Evolutionary conservation across 1,140 invertebrate genomes (phyloP), one percentile per base, ranked within the genome.

Genomic region (Batillaria attramentaria): DNA sequence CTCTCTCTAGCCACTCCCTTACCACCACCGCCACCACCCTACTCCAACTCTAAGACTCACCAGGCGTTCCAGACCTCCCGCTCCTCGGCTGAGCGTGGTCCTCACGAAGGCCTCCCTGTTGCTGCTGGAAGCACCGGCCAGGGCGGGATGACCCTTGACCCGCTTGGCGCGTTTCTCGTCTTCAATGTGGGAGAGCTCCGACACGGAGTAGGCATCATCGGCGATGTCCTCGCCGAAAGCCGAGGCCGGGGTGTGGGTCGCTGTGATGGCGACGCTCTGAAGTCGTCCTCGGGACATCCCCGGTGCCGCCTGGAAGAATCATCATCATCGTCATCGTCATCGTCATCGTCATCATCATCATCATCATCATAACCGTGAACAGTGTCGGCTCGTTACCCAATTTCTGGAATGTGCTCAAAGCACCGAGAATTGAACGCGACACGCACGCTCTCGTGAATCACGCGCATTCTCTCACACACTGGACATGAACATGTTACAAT

Each of bases 181-280:
- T n/a, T 76, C 62, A 54, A 78, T 65, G 43, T 77, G 78, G 31
- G 81, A 79, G 35, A 82, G 73, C 43, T 82, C 81, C 13, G 81
- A 79, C 73, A 82, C 78, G n/a, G 73, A 77, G 74, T 79, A 82
- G n/a, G 73, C 39, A 39, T 77, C 78, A 41, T 82, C 81, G 1
- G 77, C 78, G 20, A 79, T 79, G 73, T 79, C 81, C 31, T 79
- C 74, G 35, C 81, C 81, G 42, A 82, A 82, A 20, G 78, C 81
- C n/a, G 74, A 13, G 16, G 60, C 78, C 39, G 77, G 73, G 39
- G 10, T 77, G 5, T 76, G 60, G 1, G 81, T 82, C 43, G 39
- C 10, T 24, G 70, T 75, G 37, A 78, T 42, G 31, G 24, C 24
- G 3, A 46, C 39, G 35, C 69, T 78, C n/a, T 37, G 57, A 0